Evolutionary conservation across 2,888 invertebrate genomes (phyloP).

Genomic region (Napeogenes inachia): DNA sequence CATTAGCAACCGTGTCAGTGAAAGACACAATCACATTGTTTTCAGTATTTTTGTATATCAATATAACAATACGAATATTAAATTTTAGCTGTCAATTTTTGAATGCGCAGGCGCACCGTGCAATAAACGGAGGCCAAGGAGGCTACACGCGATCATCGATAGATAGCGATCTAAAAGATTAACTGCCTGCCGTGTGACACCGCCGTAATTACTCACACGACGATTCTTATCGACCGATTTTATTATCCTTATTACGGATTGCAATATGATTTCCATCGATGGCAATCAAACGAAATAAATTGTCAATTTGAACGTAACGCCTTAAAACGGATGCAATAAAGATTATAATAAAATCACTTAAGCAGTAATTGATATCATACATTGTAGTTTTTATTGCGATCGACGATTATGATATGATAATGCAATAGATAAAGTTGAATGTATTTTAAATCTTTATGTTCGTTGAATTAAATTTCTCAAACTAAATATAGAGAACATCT

Average conservation of each 20-base stretch:
- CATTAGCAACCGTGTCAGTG: constrained; percentile 52
- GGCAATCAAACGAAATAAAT: constrained; percentile 26
- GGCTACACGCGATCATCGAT: constrained; percentile 63
- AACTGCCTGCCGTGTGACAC: constrained; percentile 64
- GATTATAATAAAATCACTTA: too few relatives aligned
- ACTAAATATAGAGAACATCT: constrained; percentile 54
- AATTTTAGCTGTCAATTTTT: constrained; percentile 38
- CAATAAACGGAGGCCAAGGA: constrained; percentile 38
- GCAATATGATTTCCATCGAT: constrained; percentile 32
- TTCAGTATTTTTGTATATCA: constrained; percentile 34
- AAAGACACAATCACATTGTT: constrained; percentile 32
- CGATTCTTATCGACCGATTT: constrained; percentile 60
- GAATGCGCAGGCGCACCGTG: constrained; percentile 38
- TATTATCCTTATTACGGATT: constrained; percentile 42
- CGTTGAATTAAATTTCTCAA: constrained; percentile 23
- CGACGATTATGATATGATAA: not conserved
- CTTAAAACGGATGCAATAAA: not conserved
- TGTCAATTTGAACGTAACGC: constrained; percentile 9
- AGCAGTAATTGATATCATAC: too few relatives aligned
- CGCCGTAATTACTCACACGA: constrained; percentile 67
- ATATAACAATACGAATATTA: constrained; percentile 46
- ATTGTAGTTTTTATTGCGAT: constrained; percentile 3
- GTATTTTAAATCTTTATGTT: not conserved
- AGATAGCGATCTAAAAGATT: constrained; percentile 70
- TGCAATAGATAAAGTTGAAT: not conserved